A percentile compares a stretch with the other conserved stretches of the same genome.
These are phyloP conservation scores for Ptiloglossa arizonensis DNA, from an alignment of 1,140 invertebrate genomes.

Conservation along the genomic window DNA sequence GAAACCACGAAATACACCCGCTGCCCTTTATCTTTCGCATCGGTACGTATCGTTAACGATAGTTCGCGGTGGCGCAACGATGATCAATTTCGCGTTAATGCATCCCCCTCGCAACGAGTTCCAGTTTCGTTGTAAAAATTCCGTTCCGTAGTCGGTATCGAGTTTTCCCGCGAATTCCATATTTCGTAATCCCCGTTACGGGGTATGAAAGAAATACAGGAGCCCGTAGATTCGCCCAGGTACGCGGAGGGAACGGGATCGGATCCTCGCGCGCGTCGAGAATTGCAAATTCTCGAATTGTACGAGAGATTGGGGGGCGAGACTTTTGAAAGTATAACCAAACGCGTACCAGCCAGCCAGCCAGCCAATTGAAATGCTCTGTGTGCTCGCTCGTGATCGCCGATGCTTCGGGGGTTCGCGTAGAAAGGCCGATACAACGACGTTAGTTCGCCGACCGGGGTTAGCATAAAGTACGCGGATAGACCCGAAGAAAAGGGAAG, in stretches of 20 bases:
- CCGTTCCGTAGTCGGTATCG: background rate
- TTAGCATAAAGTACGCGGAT: slow-evolving; percentile 60
- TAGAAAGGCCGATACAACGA: slow-evolving; percentile 24
- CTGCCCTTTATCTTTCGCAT: too few species aligned
- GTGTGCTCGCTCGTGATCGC: slow-evolving; percentile 55
- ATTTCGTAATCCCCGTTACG: slow-evolving; percentile 13
- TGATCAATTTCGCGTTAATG: too few species aligned
- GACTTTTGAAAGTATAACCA: slow-evolving; percentile 48
- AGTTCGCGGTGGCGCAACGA: too few species aligned
- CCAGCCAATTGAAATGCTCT: slow-evolving; percentile 69
- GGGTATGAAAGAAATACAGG: slow-evolving; percentile 38
- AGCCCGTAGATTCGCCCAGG: slow-evolving; percentile 22
- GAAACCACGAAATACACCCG: too few species aligned
- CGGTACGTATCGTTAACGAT: too few species aligned
- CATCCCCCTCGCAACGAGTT: too few species aligned
- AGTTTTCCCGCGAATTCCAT: slow-evolving; percentile 16
- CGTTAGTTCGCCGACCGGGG: slow-evolving; percentile 30
- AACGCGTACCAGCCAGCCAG: slow-evolving; percentile 60
- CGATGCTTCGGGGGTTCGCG: slow-evolving; percentile 18
- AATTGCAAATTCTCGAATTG: slow-evolving; percentile 74
- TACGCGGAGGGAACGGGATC: slow-evolving; percentile 39
- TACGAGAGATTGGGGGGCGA: slow-evolving; percentile 17
- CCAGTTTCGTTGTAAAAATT: background rate
- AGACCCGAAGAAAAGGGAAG: background rate
- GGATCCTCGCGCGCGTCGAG: slow-evolving; percentile 48